Evolutionary conservation across 53 echinoderm and acorn worm species (phyloP).

Genomic region (Antedon mediterranea): DNA sequence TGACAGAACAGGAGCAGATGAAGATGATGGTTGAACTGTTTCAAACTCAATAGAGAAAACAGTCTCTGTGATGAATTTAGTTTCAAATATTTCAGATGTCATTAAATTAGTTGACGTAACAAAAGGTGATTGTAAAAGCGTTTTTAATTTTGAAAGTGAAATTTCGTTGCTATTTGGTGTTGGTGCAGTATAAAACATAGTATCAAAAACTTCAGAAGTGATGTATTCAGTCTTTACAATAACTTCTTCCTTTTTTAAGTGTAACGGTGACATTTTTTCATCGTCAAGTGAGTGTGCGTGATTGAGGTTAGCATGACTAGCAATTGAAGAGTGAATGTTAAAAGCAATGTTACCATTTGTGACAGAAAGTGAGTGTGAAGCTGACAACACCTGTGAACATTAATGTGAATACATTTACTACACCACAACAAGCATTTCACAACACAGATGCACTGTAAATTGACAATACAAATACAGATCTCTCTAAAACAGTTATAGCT

Average conservation of each 20-base stretch:
- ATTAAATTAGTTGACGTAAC: too few species aligned
- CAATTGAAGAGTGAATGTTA: background rate
- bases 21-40: background rate
- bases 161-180: too few species aligned
- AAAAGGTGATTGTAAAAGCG: too few species aligned
- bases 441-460: background rate
- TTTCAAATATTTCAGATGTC: background rate
- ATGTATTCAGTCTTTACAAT: too few species aligned
- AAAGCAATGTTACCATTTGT: background rate
- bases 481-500: too few species aligned
- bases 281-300: background rate
- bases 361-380: background rate
- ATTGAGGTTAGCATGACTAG: background rate
- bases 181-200: too few species aligned
- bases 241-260: too few species aligned
- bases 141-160: too few species aligned
- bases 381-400: background rate
- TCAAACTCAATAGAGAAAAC: background rate
- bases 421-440: background rate
- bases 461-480: too few species aligned
- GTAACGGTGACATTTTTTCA: background rate
- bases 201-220: too few species aligned
- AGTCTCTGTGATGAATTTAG: background rate
- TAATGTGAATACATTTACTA: background rate
- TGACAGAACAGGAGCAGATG: background rate